Base-by-base conservation (phyloP, 1,140 invertebrate species). In the Ylistrum balloti region DNA sequence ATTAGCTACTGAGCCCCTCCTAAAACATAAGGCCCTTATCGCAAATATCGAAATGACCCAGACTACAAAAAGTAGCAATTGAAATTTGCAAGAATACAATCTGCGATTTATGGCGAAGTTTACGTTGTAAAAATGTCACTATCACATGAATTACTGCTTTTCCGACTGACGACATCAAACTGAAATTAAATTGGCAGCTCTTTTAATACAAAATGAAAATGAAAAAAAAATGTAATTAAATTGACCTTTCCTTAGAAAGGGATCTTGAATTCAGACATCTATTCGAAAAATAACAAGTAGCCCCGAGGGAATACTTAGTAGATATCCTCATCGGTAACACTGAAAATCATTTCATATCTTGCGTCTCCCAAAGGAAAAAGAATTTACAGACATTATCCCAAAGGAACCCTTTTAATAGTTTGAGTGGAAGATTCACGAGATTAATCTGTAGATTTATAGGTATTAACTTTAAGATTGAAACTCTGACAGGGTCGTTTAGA, bases 11-110 rank as follows among this genome's bases (percentile, higher is more conserved):
- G 56, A 74, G 56, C 56, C 56, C 56, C 56, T 74, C 56, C 56
- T 74, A 74, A 74, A 74, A 74, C 56, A 74, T 74, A 74, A 74
- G 56, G 56, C 56, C 56, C 20, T 74, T 28, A 74, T 74, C 56
- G 13, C 56, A 74, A 74, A 74, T 74, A 74, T 74, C 56, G n/a
- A 74, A 74, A 74, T 74, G 56, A 74, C 56, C 56, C 56, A 74
- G 56, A 74, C 56, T 28, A 74, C 56, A 74, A 74, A 74, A 74
- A 74, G 22, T 74, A 74, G 56, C 56, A 28, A 74, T 74, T 74
- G 56, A 74, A 74, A 74, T 74, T 74, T 74, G 15, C 56, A 74
- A 74, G 56, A 74, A 74, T 74, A 74, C 56, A 74, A 74, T 74
- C 56, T 74, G 56, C 22, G 56, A 74, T 74, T 74, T 74, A 74